Percentiles rank a stretch among this genome's conserved stretches.
These are phyloP conservation scores for Apocrypta bakeri DNA, from an alignment of 1,140 invertebrate species.

Conservation along the genomic window DNA sequence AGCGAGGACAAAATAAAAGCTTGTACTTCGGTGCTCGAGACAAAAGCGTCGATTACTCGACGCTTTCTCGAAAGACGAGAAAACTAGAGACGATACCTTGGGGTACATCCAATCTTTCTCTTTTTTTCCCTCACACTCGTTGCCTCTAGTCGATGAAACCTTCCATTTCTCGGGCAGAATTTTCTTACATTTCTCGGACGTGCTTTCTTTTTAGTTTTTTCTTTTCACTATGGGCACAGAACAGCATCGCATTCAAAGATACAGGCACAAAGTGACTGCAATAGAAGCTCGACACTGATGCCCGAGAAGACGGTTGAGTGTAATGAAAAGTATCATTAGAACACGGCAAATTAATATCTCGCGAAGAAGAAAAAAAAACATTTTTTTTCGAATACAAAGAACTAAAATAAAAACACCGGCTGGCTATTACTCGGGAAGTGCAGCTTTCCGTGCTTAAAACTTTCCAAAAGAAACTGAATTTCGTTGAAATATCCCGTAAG, in stretches of 20 bases:
- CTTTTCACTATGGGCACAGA: not conserved
- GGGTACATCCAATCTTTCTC: slow-evolving; percentile 60
- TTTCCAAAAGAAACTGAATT: too few species aligned
- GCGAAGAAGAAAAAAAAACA: not conserved
- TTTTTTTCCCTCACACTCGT: not conserved
- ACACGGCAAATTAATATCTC: not conserved
- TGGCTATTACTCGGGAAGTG: not conserved
- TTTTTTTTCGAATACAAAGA: not conserved
- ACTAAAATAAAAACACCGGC: not conserved
- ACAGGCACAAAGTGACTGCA: not conserved
- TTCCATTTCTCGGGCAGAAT: slow-evolving; percentile 56
- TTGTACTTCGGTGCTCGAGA: slow-evolving; percentile 41
- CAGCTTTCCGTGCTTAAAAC: too few species aligned
- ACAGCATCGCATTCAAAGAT: slow-evolving; percentile 10
- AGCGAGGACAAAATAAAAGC: slow-evolving; percentile 20
- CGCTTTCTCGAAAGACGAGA: slow-evolving; percentile 52
- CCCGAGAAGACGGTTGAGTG: not conserved
- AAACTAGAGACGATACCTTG: slow-evolving; percentile 53
- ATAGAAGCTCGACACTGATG: not conserved
- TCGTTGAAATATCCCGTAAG: too few species aligned
- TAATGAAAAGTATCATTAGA: not conserved
- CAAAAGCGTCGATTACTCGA: slow-evolving; percentile 59
- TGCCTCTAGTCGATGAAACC: slow-evolving; percentile 58
- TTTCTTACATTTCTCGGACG: slow-evolving; percentile 19
- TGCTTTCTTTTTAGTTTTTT: not conserved